These are phyloP conservation scores for Clamator glandarius DNA, from an alignment of 2,797 vertebrate species.

Conservation along the genomic window DNA sequence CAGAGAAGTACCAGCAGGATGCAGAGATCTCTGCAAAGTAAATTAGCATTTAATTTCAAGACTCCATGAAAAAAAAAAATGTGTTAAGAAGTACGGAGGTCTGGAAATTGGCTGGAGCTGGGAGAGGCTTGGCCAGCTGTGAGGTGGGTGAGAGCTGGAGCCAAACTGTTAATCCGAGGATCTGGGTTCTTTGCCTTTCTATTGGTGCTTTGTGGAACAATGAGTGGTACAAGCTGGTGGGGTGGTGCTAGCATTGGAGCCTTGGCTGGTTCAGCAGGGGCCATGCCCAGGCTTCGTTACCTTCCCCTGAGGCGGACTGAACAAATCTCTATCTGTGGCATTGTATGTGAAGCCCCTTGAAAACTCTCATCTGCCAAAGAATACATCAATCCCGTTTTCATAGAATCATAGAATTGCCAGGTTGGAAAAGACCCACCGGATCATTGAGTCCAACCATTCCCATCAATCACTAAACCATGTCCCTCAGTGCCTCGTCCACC, in stretches of 20 bases:
- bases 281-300: not conserved
- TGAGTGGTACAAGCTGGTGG: not conserved
- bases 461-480: no score
- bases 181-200: not conserved
- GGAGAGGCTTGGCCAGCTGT: not conserved
- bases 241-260: not conserved
- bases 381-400: not conserved
- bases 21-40: constrained; percentile 8
- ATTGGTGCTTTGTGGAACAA: not conserved
- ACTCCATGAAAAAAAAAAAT: not conserved
- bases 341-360: not conserved
- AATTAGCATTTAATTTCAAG: constrained; percentile 39
- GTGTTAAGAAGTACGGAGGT: not conserved
- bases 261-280: not conserved
- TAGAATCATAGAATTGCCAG: no score
- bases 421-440: no score
- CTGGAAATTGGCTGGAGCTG: not conserved
- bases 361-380: not conserved
- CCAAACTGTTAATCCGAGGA: not conserved
- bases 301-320: not conserved
- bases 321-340: accelerated
- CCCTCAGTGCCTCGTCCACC: no score
- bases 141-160: not conserved
- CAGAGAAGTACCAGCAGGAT: constrained; percentile 12
- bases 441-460: no score